These are phyloP conservation scores for Metellina segmentata DNA, from an alignment of 2,888 invertebrate species.

Conservation along the genomic window DNA sequence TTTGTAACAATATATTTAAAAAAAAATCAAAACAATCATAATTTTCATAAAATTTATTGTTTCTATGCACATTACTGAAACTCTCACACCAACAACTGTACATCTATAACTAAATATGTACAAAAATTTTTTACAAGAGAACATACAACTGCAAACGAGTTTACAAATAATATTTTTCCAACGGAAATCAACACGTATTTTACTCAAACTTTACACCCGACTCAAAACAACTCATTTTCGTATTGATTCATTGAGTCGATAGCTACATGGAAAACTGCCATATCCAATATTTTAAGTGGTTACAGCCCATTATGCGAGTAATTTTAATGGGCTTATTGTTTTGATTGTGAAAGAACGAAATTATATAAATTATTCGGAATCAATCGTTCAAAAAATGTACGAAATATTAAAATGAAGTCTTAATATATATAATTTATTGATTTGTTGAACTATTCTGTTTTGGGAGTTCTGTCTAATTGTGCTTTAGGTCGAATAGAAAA, in stretches of 20 bases:
- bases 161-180: slow-evolving; percentile 10
- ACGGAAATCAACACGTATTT: background rate
- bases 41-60: slow-evolving; percentile 47
- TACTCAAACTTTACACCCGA: background rate
- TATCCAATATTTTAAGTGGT: background rate
- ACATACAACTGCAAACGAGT: slow-evolving; percentile 23
- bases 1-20: too few species aligned
- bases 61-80: slow-evolving; percentile 36
- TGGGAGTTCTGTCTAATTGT: too few species aligned
- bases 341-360: background rate
- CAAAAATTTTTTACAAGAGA: slow-evolving; percentile 51
- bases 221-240: background rate
- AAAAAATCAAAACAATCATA: too few species aligned
- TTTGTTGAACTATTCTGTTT: too few species aligned
- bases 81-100: slow-evolving; percentile 45
- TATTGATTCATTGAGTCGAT: background rate
- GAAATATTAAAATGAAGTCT: too few species aligned
- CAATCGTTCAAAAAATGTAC: background rate
- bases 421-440: too few species aligned
- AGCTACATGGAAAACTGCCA: background rate
- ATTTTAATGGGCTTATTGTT: background rate
- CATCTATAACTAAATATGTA: slow-evolving; percentile 64
- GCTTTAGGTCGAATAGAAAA: too few species aligned
- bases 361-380: background rate
- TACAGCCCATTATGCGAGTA: background rate